A percentile compares a stretch with the other conserved stretches of the same genome.
Evolutionary conservation across 1,140 invertebrate genomes (phyloP).

Genomic region (Lordiphosa stackelbergi): DNA sequence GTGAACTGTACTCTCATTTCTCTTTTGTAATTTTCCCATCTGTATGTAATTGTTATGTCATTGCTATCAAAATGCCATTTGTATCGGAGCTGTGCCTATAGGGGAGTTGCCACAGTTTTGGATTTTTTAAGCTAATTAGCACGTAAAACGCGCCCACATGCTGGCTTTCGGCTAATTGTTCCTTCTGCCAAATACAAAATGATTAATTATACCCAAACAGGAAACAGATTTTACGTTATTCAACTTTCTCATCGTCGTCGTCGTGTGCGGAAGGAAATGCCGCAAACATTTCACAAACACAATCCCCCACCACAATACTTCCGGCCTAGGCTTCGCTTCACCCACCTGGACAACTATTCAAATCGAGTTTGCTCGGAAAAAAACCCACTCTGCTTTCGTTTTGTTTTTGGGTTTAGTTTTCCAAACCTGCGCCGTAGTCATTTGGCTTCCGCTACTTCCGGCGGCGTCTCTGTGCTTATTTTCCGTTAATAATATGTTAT

Average conservation of each 20-base stretch:
- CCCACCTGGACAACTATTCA: constrained; percentile 59
- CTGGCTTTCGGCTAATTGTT: constrained; percentile 62
- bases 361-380: constrained; percentile 28
- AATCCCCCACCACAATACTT: constrained; percentile 37
- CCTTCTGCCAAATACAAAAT: constrained; percentile 66
- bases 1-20: constrained; percentile 17
- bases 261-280: constrained; percentile 67
- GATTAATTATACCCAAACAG: constrained; percentile 74
- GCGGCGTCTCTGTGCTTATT: constrained; percentile 43
- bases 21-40: constrained; percentile 11
- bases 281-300: constrained; percentile 69
- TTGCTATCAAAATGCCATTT: constrained; percentile 64
- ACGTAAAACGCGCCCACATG: constrained; percentile 64
- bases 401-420: constrained; percentile 44
- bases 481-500: constrained; percentile 72
- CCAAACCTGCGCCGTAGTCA: constrained; percentile 53
- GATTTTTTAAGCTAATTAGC: constrained; percentile 62
- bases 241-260: constrained; percentile 47
- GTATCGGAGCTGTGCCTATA: constrained; percentile 15
- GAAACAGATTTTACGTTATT: constrained; percentile 75
- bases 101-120: constrained; percentile 4
- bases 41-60: constrained; percentile 45
- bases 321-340: constrained; percentile 33
- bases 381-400: constrained; percentile 31
- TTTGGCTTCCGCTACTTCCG: constrained; percentile 65